phyloP scores from a whole-genome alignment of 1,140 invertebrate genomes.

The Lineus longissimus region DNA sequence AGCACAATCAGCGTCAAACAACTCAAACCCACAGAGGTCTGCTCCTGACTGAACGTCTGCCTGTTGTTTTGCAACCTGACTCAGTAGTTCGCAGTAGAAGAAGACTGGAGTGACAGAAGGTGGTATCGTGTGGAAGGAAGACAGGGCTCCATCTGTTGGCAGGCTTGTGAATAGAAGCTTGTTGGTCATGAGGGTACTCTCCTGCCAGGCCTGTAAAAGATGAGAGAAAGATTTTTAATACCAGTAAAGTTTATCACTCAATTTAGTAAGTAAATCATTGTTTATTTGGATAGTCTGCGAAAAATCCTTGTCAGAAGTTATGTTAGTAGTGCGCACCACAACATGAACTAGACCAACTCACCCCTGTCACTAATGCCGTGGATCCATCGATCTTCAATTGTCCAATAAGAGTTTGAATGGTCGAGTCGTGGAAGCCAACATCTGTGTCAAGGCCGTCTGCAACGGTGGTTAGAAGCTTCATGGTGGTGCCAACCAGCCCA shows the following conservation, averaged over 20 bases:
- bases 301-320: too few species aligned
- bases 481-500: too few species aligned
- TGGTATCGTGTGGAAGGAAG: not conserved
- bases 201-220: too few species aligned
- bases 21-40: not conserved
- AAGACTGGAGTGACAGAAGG: not conserved
- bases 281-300: too few species aligned
- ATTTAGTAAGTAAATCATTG: too few species aligned
- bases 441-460: not conserved
- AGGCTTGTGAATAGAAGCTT: conserved; percentile 1
- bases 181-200: not conserved
- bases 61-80: not conserved
- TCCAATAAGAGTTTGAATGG: not conserved
- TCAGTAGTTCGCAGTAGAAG: not conserved
- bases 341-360: not conserved
- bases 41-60: not conserved
- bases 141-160: not conserved
- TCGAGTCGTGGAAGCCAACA: not conserved
- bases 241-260: too few species aligned
- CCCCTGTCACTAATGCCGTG: not conserved
- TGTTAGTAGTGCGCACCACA: too few species aligned
- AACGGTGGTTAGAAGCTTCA: too few species aligned
- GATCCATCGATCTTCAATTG: not conserved
- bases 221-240: too few species aligned
- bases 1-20: not conserved